Evolutionary conservation across 1,140 invertebrate species (phyloP).

Genomic region (Geopemphigus sp.): DNA sequence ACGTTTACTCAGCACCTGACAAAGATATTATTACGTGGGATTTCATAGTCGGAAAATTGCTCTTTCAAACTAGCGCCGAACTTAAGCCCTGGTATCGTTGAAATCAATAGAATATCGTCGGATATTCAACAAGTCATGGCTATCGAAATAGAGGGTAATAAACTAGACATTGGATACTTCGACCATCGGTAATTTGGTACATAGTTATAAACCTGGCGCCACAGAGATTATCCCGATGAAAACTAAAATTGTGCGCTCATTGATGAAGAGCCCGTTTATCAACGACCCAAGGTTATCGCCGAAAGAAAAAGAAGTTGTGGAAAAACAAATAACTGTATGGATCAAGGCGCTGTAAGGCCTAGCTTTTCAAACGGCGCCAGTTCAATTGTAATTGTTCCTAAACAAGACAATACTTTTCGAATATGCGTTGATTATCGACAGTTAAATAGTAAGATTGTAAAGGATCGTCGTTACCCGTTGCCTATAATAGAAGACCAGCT

Average conservation of each 20-base stretch:
- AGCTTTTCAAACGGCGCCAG: neutral
- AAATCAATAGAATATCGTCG: too few species aligned
- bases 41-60: neutral
- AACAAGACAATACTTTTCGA: neutral
- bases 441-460: neutral
- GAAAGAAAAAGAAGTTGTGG: neutral
- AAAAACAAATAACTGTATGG: neutral
- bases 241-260: neutral
- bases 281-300: neutral
- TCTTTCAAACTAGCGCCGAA: too few species aligned
- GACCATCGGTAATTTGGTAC: too few species aligned
- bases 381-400: too few species aligned
- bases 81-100: too few species aligned
- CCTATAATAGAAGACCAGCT: too few species aligned
- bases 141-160: neutral
- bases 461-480: neutral
- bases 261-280: neutral
- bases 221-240: neutral
- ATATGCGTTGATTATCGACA: constrained; percentile 1
- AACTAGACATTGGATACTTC: neutral
- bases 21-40: neutral
- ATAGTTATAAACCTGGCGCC: neutral
- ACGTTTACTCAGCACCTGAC: neutral
- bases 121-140: too few species aligned
- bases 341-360: neutral